These are phyloP conservation scores for Pantherophis guttatus DNA, from an alignment of 2,113 vertebrate species.

Conservation along the genomic window DNA sequence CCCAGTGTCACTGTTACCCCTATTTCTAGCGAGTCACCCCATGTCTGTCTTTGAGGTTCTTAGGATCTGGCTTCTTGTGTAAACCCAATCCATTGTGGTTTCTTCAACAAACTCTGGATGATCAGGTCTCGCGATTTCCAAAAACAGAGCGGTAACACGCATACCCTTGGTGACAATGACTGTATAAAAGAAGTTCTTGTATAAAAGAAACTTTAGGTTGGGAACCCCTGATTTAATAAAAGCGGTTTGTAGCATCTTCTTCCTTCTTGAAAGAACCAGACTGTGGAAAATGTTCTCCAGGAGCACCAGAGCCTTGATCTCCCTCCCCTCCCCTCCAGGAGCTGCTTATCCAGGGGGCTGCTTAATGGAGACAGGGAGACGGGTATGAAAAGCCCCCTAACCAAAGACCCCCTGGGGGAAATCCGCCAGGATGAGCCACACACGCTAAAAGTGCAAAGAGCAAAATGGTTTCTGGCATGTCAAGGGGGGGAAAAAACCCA, in stretches of 20 bases:
- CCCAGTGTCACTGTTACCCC: background rate
- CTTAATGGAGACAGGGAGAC: background rate
- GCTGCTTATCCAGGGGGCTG: background rate
- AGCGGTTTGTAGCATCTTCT: no score
- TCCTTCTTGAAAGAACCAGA: background rate
- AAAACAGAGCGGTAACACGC: background rate
- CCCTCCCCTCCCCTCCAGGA: background rate
- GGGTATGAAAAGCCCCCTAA: background rate
- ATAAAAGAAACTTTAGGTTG: background rate
- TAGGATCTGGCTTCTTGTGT: background rate
- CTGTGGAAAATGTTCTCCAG: background rate
- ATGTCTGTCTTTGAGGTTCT: background rate
- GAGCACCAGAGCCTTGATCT: background rate
- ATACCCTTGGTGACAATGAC: background rate
- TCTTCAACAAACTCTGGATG: background rate
- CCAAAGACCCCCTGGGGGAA: background rate
- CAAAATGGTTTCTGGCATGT: background rate
- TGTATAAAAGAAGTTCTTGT: no score
- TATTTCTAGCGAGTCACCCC: background rate
- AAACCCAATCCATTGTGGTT: background rate
- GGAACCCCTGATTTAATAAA: background rate
- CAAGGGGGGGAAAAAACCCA: fast-evolving
- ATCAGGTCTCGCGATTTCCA: no score
- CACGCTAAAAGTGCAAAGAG: background rate
- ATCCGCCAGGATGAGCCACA: background rate